Conservation (phyloP, 2,113 vertebrate species). For the Stigmatopora argus region DNA sequence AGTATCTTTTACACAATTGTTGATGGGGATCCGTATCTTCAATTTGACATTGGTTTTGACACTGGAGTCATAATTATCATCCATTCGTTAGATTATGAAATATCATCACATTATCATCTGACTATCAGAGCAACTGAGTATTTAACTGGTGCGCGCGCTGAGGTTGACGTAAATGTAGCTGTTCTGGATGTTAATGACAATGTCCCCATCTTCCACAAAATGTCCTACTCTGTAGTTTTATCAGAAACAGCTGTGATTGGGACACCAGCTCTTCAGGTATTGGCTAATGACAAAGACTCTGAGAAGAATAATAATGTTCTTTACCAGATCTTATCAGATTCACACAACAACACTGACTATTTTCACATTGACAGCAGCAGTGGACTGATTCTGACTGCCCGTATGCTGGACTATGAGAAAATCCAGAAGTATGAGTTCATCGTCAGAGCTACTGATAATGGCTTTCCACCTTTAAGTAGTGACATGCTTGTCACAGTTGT, state of each 20-base stretch:
- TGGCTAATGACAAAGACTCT: conserved; percentile 85
- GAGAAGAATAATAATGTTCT: conserved; percentile 82
- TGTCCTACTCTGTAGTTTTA: conserved; percentile 79
- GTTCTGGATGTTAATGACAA: conserved; percentile 93
- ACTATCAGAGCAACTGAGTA: conserved; percentile 88
- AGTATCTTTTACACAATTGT: conserved; percentile 93
- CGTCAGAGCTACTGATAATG: conserved; percentile 87
- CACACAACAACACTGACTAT: conserved; percentile 88
- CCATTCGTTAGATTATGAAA: conserved; percentile 85
- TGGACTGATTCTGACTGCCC: conserved; percentile 89
- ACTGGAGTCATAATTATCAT: conserved; percentile 90
- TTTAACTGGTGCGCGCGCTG: conserved; percentile 87
- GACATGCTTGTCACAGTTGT: conserved; percentile 83
- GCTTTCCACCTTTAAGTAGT: conserved; percentile 85
- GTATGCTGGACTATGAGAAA: conserved; percentile 86
- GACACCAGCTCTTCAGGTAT: conserved; percentile 88
- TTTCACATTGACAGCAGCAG: conserved; percentile 95
- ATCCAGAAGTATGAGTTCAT: conserved; percentile 80
- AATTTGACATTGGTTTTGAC: conserved; percentile 94
- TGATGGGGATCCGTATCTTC: conserved; percentile 83
- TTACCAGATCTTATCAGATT: conserved; percentile 90
- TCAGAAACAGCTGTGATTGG: conserved; percentile 92
- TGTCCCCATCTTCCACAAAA: conserved; percentile 81
- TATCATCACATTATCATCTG: conserved; percentile 76
- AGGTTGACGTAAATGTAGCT: conserved; percentile 85